These are phyloP conservation scores for Hydractinia echinata DNA, from an alignment of 30 jellyfish, hydroid and myxozoan genomes.

Conservation along the genomic window DNA sequence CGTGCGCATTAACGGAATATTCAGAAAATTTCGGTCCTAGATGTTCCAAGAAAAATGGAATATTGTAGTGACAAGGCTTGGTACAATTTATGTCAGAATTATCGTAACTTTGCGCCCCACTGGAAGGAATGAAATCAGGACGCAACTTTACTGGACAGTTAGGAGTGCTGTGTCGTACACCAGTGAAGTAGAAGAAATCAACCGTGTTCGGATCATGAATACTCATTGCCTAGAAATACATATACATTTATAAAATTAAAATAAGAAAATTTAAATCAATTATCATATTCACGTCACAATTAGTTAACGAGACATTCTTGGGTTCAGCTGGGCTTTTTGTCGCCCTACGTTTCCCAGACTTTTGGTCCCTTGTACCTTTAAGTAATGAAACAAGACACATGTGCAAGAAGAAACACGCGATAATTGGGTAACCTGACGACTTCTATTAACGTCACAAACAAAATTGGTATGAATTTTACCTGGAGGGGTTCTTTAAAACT, in stretches of 20 bases:
- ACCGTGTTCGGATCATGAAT: slow-evolving; percentile 88
- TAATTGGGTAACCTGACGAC: too few relatives aligned
- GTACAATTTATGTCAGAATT: slow-evolving; percentile 68
- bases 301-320: too few relatives aligned
- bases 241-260: neutral
- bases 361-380: too few relatives aligned
- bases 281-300: too few relatives aligned
- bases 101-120: slow-evolving; percentile 90
- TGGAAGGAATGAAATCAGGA: slow-evolving; percentile 84
- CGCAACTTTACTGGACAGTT: slow-evolving; percentile 84
- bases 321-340: too few relatives aligned
- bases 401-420: too few relatives aligned
- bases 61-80: slow-evolving; percentile 56
- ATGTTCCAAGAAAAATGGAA: slow-evolving; percentile 83
- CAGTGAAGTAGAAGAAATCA: slow-evolving; percentile 82
- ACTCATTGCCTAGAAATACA: slow-evolving; percentile 76
- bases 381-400: too few relatives aligned
- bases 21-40: slow-evolving; percentile 95
- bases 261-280: neutral
- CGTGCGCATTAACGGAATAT: slow-evolving; percentile 96
- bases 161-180: slow-evolving; percentile 90
- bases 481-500: too few relatives aligned
- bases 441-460: too few relatives aligned
- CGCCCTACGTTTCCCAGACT: too few relatives aligned
- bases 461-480: too few relatives aligned